A percentile compares a stretch with the other conserved stretches of the same genome.
phyloP scores from a whole-genome alignment of 2,113 vertebrate species.

The Mormyrus lacerda region DNA sequence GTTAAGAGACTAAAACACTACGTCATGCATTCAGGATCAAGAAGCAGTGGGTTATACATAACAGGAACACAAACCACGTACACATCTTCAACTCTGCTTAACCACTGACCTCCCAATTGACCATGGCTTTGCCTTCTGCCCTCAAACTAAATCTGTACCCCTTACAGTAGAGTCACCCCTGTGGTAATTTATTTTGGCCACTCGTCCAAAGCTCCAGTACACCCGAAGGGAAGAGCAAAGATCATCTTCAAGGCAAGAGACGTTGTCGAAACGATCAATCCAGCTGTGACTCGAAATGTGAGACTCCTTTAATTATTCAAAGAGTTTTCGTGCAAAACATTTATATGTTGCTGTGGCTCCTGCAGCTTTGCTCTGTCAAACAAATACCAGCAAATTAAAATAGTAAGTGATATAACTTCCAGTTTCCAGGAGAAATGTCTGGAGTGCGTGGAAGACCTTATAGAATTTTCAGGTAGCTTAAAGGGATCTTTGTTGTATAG shows the following conservation, averaged over 20 bases:
- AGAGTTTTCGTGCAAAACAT: background rate
- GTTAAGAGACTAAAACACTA: background rate
- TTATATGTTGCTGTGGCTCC: background rate
- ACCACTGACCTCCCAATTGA: background rate
- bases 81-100: background rate
- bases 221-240: background rate
- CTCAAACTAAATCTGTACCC: background rate
- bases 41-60: background rate
- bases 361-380: background rate
- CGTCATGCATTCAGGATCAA: background rate
- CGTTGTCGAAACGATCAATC: background rate
- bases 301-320: background rate
- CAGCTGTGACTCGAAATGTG: background rate
- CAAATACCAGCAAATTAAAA: background rate
- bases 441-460: background rate
- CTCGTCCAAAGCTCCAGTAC: background rate
- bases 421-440: background rate
- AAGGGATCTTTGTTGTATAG: background rate
- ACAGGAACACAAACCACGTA: background rate
- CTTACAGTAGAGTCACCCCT: background rate
- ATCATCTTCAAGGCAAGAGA: background rate
- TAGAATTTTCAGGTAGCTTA: background rate
- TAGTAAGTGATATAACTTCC: background rate
- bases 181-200: background rate
- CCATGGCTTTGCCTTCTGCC: background rate